Base-by-base conservation (phyloP, 2,113 vertebrate genomes). In the Notothenia rossii region DNA sequence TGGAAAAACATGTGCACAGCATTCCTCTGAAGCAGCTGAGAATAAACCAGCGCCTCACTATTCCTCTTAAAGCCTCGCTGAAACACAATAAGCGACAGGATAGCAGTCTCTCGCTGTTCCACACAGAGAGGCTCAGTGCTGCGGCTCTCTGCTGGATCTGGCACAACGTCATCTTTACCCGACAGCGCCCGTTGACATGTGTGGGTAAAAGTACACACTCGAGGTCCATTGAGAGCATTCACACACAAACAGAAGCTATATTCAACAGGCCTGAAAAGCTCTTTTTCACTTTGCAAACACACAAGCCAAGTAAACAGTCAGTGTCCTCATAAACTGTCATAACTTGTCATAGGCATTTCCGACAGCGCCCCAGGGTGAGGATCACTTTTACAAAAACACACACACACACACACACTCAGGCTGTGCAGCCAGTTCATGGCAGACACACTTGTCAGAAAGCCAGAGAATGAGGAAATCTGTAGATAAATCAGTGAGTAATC, bases 261-360 rank as follows among this genome's bases (percentile, higher is more conserved):
- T 93, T 93, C 91, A 94, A 45, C 40, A 18, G 76, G 53, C 46
- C 77, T 92, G 92, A 94, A 94, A 88, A 81, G 89, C 75, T 83
- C 89, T 92, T 83, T 71, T 18, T 25, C 22, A 69, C 73, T 71
- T 17, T 59, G 53, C 62, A 83, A 79, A 80, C 75, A 78, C 72
- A 59, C 33, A 4, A 65, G 53, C 79, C 84, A 92, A 87, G 69
- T 82, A 68, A 87, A 77, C 94, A 88, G 89, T 56, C 58, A 84
- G 92, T 7, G 75, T 85, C 78, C 80, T 86, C 48, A 83, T 72
- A 79, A 56, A 66, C 86, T 91, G 91, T 94, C 91, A 94, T 87
- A 93, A 90, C 86, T 86, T 88, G 89, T 92, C 90, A 91, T 13
- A 43, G 78, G 79, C 75, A 82, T 85, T 92, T 92, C 89, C 83